These are phyloP conservation scores for Pheosia tremula DNA, from an alignment of 2,888 invertebrate species.

Conservation along the genomic window DNA sequence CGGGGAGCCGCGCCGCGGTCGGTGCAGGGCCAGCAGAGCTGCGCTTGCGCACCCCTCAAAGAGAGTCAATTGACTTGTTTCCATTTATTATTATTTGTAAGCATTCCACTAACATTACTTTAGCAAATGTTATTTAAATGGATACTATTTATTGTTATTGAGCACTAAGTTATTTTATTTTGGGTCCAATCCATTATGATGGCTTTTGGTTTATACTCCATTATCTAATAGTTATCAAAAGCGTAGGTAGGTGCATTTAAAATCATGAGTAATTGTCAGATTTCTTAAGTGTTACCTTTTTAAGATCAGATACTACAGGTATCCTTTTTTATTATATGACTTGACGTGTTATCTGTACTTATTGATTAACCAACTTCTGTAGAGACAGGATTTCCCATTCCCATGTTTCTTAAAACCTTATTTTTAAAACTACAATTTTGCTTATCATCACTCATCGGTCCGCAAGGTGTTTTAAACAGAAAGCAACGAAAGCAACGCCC, in stretches of 20 bases:
- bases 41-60: constrained; percentile 52
- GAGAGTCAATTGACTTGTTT: constrained; percentile 77
- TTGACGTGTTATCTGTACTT: neutral
- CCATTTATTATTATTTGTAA: constrained; percentile 65
- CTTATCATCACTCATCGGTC: constrained; percentile 39
- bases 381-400: neutral
- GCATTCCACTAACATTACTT: constrained; percentile 33
- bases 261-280: no score
- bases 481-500: constrained; percentile 37
- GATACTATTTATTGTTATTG: neutral
- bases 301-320: no score
- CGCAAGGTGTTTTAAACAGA: constrained; percentile 39
- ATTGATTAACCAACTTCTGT: neutral
- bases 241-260: no score
- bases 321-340: no score
- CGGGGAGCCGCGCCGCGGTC: constrained; percentile 42
- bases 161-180: neutral
- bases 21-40: constrained; percentile 14
- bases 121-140: constrained; percentile 11
- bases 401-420: neutral
- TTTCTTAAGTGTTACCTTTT: no score
- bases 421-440: constrained; percentile 19
- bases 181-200: neutral
- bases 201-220: neutral
- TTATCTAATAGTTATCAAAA: no score